Base-by-base conservation (phyloP, 2,797 vertebrate genomes). In the Catharus ustulatus region DNA sequence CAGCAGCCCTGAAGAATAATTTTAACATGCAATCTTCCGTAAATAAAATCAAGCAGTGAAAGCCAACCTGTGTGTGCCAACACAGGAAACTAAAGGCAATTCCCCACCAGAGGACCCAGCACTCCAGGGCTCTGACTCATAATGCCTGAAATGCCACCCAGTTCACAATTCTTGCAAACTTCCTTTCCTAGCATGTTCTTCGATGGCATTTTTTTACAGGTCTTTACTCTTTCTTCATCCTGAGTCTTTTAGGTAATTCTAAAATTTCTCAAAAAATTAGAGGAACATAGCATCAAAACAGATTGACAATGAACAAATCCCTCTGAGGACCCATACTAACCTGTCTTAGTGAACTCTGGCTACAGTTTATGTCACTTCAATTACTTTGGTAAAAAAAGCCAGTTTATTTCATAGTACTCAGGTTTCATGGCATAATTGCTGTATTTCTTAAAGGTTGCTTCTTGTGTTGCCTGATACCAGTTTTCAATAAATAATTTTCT, bases 401-500 rank as follows among this genome's bases (percentile, higher is more conserved):
- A 30, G 23, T 3, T 58, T 75, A 34, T 45, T 87, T 72, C 36
- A 59, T 27, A 57, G 48, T 46, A 71, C 21, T 73, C 73, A 34
- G 13, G 15, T 45, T 64, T 76, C 11, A 42, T 20, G 27, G 12
- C 9, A 76, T 84, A 80, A 80, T 45, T 32, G 4, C 6, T 83
- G 13, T 32, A 15, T 63, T 90, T 68, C 74, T 87, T 82, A 80
- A 82, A 73, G 20, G 19, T 18, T 69, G 52, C 22, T 23, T 38
- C 95, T 82, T 61, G 43, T 81, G 64, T 69, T 95, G 85, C 58
- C 61, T 94, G 55, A 51, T 74, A 66, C 2, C 71, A 59, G 17
- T 68, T 92, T 86, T 89, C 48, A 93, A 64, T 74, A 96, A 96
- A 94, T 77, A 87, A 61, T 93, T 91, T 95, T 96, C 61, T 84